Evolutionary conservation across 2,888 invertebrate species (phyloP), one percentile per base, ranked within the genome.

Genomic region (Tetrapedia diversipes): DNA sequence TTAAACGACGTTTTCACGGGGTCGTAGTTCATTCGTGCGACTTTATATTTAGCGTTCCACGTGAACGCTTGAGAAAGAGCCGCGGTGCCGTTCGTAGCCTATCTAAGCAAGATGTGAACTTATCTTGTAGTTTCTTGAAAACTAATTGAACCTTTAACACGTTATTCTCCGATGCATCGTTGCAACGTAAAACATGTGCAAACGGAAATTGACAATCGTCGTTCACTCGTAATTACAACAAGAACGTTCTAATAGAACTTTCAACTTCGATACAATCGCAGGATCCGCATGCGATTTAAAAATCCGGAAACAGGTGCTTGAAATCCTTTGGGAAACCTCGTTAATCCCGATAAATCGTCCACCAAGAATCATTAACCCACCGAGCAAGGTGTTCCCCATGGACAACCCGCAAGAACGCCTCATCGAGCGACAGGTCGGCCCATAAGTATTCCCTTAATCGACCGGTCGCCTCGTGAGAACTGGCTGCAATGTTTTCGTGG

Each of bases 41-140:
- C 73, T 72, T 82, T 84, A 86, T 84, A 84, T 84, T 84, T 86
- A 84, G 82, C 78, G 59, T 74, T 19, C 22, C 37, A 14, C 54
- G 22, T 29, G 27, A 19, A 14, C 32, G 49, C 11, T n/a, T 22
- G 41, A 27, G 43, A 32, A 45, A 22, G 41, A 24, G 51, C 24
- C 14, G 37, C 27, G 41, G 29, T 11, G 61, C 27, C 60, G 39
- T 53, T 47, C 51, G 51, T 53, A 45, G 66, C 66, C 57, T 7
- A 7, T 32, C 32, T 7, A 4, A 3, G 8, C 7, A 32, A 32
- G 32, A 8, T 8, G 22, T 24, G 14, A 24, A 6, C 24, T 24
- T 47, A 22, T 47, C 7, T 47, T 14, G 14, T 2, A 24, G 11
- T 7, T 14, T 47, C 14, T 22, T 16, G 4, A 47, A n/a, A n/a